Base-by-base conservation (phyloP, 2,888 invertebrate species). In the Drosophila niveifrons region DNA sequence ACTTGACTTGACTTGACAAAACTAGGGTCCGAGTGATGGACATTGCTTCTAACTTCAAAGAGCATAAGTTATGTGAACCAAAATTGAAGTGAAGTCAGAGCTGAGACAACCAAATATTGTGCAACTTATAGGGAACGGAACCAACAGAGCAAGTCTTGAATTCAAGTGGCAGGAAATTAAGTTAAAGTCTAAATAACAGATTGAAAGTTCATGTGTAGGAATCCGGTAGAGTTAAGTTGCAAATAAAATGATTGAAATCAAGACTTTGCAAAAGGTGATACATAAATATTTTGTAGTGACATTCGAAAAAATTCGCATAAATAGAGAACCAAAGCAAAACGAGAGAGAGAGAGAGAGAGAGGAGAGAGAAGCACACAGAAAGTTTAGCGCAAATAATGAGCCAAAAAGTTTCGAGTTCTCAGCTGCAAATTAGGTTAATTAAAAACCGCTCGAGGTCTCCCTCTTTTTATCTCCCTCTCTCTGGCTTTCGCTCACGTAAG, bases 391-490 rank as follows among this genome's bases (percentile, higher is more conserved):
- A 74, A 76, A 69, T 76, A 73, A 76, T 69, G 75, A 65, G 58
- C 46, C 56, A 46, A 68, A 66, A 78, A 78, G 62, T 77, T 77
- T 58, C 41, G 13, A 65, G 70, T 41, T 41, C 72, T 73, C 65
- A 80, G 72, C 80, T 80, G 73, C 74, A 85, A 85, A 85, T 85
- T 85, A 89, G 85, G 85, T 89, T 86, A 86, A 86, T 86, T 86
- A 89, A 86, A 86, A 86, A 87, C 72, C 78, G 80, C 89, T 89
- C 74, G 87, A 89, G 89, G 89, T 83, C 77, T 72, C 17, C 64
- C 51, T 8, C 51, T 43, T 34, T 18, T n/a, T 29, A 1, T 23
- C 9, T 34, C 17, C 48, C 10, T 10, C 23, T 15, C 52, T 18
- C 50, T 11, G 13, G 31, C 28, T 23, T 15, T 36, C 36, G n/a